These are phyloP conservation scores for Sminthopsis crassicaudata DNA, from an alignment of 2,113 vertebrate genomes.

Conservation along the genomic window DNA sequence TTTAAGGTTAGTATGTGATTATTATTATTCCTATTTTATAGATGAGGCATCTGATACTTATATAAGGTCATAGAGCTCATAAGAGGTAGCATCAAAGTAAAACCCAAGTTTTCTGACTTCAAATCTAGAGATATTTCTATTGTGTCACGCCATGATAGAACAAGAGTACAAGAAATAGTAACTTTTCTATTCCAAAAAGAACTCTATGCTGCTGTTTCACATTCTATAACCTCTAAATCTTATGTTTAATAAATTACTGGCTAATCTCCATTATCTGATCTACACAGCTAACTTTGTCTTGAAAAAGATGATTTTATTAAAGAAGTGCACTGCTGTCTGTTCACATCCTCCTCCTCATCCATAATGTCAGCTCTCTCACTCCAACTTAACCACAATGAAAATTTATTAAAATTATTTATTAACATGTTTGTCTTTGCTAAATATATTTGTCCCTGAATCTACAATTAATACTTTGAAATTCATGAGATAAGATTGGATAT, in stretches of 20 bases:
- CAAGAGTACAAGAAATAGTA: neutral
- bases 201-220: neutral
- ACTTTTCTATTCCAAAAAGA: neutral
- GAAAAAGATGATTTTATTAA: slow-evolving; percentile 25
- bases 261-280: neutral
- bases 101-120: neutral
- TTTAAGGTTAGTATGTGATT: too few relatives aligned
- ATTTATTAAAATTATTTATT: too few relatives aligned
- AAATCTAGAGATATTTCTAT: neutral
- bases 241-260: slow-evolving; percentile 4
- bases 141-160: neutral
- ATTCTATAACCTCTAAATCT: neutral
- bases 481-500: neutral
- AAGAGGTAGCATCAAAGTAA: neutral
- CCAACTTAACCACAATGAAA: too few relatives aligned
- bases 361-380: too few relatives aligned
- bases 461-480: slow-evolving; percentile 45
- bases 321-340: too few relatives aligned
- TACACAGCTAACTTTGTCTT: slow-evolving; percentile 34
- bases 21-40: too few relatives aligned
- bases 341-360: too few relatives aligned
- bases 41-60: too few relatives aligned
- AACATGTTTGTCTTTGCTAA: slow-evolving; percentile 41
- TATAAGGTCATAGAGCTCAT: neutral
- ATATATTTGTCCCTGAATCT: neutral